phyloP scores from a whole-genome alignment of 2,888 invertebrate genomes.

The Amphipyra berbera region DNA sequence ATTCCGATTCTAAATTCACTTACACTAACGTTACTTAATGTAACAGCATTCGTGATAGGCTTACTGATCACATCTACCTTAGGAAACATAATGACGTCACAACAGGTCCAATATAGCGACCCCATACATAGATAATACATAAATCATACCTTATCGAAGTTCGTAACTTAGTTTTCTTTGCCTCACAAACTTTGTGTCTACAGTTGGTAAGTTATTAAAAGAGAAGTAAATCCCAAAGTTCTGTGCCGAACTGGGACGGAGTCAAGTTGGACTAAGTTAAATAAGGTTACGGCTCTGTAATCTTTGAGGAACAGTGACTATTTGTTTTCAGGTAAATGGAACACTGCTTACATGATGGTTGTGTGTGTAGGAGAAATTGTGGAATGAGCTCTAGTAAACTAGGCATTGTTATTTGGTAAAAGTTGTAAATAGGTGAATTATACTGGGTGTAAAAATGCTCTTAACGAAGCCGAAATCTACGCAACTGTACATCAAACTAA shows the following conservation, averaged over 20 bases:
- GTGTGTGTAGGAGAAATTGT: no score
- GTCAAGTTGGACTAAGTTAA: slow-evolving; percentile 24
- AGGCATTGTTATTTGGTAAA: no score
- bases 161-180: slow-evolving; percentile 26
- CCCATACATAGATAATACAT: slow-evolving; percentile 3
- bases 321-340: slow-evolving; percentile 10
- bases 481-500: no score
- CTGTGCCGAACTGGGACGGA: slow-evolving; percentile 15
- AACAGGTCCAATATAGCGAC: not conserved
- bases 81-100: no score
- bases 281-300: slow-evolving; percentile 18
- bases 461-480: no score
- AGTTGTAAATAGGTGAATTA: no score
- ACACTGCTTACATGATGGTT: not conserved
- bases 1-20: no score
- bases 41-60: no score
- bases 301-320: slow-evolving; percentile 15
- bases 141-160: slow-evolving; percentile 30
- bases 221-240: slow-evolving; percentile 33
- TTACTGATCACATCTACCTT: no score
- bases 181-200: slow-evolving; percentile 19
- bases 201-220: slow-evolving; percentile 42
- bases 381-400: no score
- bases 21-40: no score
- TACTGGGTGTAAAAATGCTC: no score